Evolutionary conservation across 2,113 vertebrate genomes (phyloP).

Genomic region (Desmodus rotundus): DNA sequence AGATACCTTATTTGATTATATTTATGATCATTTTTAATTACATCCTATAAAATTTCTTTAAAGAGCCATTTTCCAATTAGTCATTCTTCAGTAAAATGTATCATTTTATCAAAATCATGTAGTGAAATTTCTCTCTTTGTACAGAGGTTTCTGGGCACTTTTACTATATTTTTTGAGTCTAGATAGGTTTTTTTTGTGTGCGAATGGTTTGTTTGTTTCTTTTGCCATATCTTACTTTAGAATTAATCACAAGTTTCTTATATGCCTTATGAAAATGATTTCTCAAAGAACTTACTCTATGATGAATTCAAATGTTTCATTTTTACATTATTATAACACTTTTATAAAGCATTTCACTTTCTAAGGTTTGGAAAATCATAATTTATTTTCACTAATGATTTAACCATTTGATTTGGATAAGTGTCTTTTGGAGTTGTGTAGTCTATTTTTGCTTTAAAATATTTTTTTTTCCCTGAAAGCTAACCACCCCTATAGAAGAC

Average conservation of each 20-base stretch:
- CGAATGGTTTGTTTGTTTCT: background rate
- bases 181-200: background rate
- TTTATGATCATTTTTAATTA: conserved; percentile 34
- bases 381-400: background rate
- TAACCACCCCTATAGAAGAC: background rate
- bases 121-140: background rate
- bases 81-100: conserved; percentile 9
- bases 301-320: background rate
- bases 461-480: background rate
- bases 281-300: background rate
- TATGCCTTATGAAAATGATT: background rate
- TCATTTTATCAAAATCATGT: background rate
- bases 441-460: background rate
- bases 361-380: background rate
- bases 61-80: background rate
- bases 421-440: background rate
- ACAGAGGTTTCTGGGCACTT: background rate
- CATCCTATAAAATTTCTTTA: conserved; percentile 19
- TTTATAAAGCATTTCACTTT: background rate
- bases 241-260: background rate
- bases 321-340: background rate
- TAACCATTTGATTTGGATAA: background rate
- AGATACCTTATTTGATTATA: conserved; percentile 4
- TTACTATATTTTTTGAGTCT: background rate
- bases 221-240: background rate